phyloP scores from a whole-genome alignment of 2,797 vertebrate species.

The Rhynchotus rufescens region DNA sequence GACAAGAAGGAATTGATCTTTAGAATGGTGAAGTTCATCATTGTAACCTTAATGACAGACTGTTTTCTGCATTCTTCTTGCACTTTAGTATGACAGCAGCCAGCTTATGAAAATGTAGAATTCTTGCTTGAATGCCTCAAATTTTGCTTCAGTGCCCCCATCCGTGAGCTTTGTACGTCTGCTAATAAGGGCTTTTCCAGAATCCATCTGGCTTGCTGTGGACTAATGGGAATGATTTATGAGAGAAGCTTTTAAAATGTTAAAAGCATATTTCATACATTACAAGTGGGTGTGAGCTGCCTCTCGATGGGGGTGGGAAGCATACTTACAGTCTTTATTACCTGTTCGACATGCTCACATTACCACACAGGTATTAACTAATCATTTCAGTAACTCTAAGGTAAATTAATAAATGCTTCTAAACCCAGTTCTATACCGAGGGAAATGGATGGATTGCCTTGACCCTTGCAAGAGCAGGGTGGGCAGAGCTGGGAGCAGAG shows the following conservation, averaged over 20 bases:
- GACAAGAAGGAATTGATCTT: neutral
- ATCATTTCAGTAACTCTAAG: conserved; percentile 44
- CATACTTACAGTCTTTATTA: conserved; percentile 64
- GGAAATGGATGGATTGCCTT: conserved; percentile 26
- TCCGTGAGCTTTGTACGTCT: neutral
- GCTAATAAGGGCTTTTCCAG: neutral
- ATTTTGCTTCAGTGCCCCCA: neutral
- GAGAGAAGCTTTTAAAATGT: conserved; percentile 48
- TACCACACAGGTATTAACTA: conserved; percentile 41
- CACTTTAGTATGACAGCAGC: neutral
- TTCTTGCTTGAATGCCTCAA: neutral
- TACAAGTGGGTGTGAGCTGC: conserved; percentile 41
- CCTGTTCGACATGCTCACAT: conserved; percentile 49
- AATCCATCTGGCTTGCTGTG: conserved; percentile 20
- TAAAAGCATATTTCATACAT: conserved; percentile 48
- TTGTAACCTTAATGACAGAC: neutral
- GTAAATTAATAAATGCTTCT: conserved; percentile 56
- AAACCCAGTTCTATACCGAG: neutral
- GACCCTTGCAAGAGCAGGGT: neutral
- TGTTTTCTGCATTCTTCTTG: neutral
- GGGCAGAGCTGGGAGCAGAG: neutral
- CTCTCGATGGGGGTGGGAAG: conserved; percentile 51
- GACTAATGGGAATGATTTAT: conserved; percentile 53
- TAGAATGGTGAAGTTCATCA: neutral
- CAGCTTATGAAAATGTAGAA: neutral